phyloP scores from a whole-genome alignment of 2,888 invertebrate genomes.

The Lithophane leautieri region DNA sequence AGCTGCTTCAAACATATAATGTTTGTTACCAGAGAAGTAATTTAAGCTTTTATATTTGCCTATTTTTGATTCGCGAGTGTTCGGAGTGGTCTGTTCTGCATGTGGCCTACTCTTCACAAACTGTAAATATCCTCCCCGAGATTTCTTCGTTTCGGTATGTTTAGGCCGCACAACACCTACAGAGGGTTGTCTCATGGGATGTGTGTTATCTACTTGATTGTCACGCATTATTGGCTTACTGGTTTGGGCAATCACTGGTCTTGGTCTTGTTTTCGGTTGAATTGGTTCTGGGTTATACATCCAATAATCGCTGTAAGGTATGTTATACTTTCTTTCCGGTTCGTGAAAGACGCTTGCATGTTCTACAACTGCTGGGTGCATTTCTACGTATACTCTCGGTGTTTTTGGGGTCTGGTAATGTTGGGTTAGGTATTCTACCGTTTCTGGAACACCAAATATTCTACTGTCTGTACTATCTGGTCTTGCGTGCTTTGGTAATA shows the following conservation, averaged over 20 bases:
- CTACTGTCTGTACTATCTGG: conserved; percentile 21
- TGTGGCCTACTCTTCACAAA: conserved; percentile 42
- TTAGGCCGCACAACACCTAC: background rate
- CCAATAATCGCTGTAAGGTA: conserved; percentile 42
- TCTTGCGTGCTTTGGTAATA: conserved; percentile 68
- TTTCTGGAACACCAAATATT: conserved; percentile 15
- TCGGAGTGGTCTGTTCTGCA: conserved; percentile 19
- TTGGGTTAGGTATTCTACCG: conserved; percentile 17
- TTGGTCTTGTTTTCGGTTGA: conserved; percentile 3
- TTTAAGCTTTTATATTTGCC: conserved; percentile 64
- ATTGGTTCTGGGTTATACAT: conserved; percentile 16
- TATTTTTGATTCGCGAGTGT: conserved; percentile 25
- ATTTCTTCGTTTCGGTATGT: conserved; percentile 3
- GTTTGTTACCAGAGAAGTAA: conserved; percentile 63
- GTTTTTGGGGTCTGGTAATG: conserved; percentile 1
- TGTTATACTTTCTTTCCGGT: conserved; percentile 5
- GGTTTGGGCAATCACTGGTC: background rate
- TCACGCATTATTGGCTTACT: conserved; percentile 17
- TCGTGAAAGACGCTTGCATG: conserved; percentile 32
- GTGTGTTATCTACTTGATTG: conserved; percentile 11
- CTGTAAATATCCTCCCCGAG: conserved; percentile 35
- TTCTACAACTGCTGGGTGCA: conserved; percentile 7
- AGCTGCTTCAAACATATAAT: conserved; percentile 60
- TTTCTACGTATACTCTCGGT: conserved; percentile 5
- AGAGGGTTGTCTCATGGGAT: conserved; percentile 5